Evolutionary conservation across 1,140 invertebrate genomes (phyloP), one percentile per base, ranked within the genome.

Genomic region (Drosophila burlai): DNA sequence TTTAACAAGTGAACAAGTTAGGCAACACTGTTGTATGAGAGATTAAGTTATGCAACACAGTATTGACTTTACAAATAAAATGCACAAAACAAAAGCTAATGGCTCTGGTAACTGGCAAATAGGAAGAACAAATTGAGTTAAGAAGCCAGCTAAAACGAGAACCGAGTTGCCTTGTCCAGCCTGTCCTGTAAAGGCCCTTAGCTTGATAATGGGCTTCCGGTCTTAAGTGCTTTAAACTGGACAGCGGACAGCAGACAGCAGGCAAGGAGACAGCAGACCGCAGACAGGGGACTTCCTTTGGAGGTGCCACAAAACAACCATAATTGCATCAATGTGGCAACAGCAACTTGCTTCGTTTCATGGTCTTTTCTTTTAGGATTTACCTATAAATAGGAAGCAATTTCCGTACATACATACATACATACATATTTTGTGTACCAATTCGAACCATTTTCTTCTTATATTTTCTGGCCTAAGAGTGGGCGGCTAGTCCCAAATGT

Each of bases 311-410:
- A 67, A 65, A 64, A 21, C 60, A 64, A 29, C 43, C 65, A 46
- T 45, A 64, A 67, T 67, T 67, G 65, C 65, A 67, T 67, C 59
- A 67, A 49, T 31, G 60, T 47, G 59, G 43, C 34, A 64, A 60
- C 24, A 43, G 26, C 59, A 13, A 63, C 11, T 29, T 21, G 16
- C 9, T 45, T 0, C 42, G 9, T 43, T 18, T 15, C 21, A 34
- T 15, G 46, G 2, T 9, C 0, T 29, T 13, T 52, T 52, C 26
- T 21, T 18, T 3, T 4, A 8, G 11, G n/a, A 34, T 34, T 52
- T 34, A 6, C 50, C 29, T 15, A 15, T 15, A 46, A 21, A 21
- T 21, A 13, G 18, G 11, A 10, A 13, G 13, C 2, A 13, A 24
- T 24, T 24, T 47, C 24, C 8, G 11, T 15, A 21, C 15, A 46